phyloP scores from a whole-genome alignment of 2,797 vertebrate genomes.

The Pseudochaenichthys georgianus region DNA sequence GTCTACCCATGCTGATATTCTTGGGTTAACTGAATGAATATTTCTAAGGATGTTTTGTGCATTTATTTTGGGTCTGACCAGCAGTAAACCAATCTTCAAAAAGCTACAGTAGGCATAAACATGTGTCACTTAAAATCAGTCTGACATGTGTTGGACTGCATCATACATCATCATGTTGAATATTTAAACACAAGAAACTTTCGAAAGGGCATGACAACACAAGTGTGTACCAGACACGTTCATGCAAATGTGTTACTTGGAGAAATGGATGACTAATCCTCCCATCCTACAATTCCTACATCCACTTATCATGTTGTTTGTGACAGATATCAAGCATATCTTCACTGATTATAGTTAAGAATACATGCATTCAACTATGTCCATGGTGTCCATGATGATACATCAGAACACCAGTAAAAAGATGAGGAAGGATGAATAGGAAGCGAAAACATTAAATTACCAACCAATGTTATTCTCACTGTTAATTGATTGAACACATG shows the following conservation, averaged over 20 bases:
- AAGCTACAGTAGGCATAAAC: slow-evolving; percentile 12
- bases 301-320: background rate
- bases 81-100: slow-evolving; percentile 34
- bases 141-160: slow-evolving; percentile 51
- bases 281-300: background rate
- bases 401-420: slow-evolving; percentile 36
- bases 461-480: slow-evolving; percentile 54
- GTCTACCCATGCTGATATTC: slow-evolving; percentile 32
- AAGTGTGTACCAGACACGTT: slow-evolving; percentile 10
- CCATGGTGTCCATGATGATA: slow-evolving; percentile 31
- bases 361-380: slow-evolving; percentile 14
- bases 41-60: slow-evolving; percentile 47
- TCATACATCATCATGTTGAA: slow-evolving; percentile 40
- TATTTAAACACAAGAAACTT: slow-evolving; percentile 27
- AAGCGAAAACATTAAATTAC: slow-evolving; percentile 51
- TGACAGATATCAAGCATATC: slow-evolving; percentile 1
- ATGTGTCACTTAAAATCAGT: slow-evolving; percentile 34
- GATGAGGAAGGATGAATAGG: slow-evolving; percentile 18
- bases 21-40: slow-evolving; percentile 15
- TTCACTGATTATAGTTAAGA: slow-evolving; percentile 8
- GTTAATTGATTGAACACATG: slow-evolving; percentile 67
- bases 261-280: slow-evolving; percentile 11
- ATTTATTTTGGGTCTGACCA: slow-evolving; percentile 54
- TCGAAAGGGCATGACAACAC: slow-evolving; percentile 30
- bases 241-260: slow-evolving; percentile 13